Base-by-base conservation (phyloP, 2,797 vertebrate genomes). In the Betta splendens region DNA sequence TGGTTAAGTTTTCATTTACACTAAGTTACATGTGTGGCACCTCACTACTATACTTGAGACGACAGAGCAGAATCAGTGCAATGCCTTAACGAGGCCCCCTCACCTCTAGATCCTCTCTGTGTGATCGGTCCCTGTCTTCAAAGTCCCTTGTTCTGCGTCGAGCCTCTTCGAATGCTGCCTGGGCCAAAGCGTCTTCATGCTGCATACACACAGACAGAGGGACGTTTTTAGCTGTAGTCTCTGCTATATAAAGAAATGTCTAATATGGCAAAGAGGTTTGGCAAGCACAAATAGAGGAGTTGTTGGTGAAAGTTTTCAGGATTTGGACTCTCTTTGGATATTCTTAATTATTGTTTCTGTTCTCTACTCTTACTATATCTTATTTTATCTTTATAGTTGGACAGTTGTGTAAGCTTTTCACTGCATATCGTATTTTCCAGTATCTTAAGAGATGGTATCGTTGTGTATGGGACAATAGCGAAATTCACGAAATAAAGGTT, bases 71-170 rank as follows among this genome's bases (percentile, higher is more conserved):
- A 4, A 37, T 37, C 32, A 9, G 15, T 17, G 2, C 9, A 25
- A 9, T 12, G 28, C 1, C n/a, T 17, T 15, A 2, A 10, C 18
- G 22, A 10, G 32, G 9, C 17, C 37, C 39, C 61, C 95, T 96
- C 94, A 99, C 97, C 97, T 99, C 97, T 81, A 99, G 91, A 88
- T 98, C 96, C 88, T 98, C 97, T 81, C 96, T 93, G 90, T 98
- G 97, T 79, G 97, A 97, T 85, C 96, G 91, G 85, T 99, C 97
- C 91, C 97, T 92, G 75, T 98, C 97, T 73, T 98, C 97, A 61
- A 99, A 99, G 50, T 99, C 97, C 44, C 97, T 94, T 66, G 95
- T 97, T 88, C 97, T 94, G 83, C 97, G 93, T 18, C 97, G 94
- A 61, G 94, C 94, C 84, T 98, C 97, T 86, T 99, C 97, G 66